Conservation (phyloP, 1,140 invertebrate genomes). For the Drosophila kikkawai region DNA sequence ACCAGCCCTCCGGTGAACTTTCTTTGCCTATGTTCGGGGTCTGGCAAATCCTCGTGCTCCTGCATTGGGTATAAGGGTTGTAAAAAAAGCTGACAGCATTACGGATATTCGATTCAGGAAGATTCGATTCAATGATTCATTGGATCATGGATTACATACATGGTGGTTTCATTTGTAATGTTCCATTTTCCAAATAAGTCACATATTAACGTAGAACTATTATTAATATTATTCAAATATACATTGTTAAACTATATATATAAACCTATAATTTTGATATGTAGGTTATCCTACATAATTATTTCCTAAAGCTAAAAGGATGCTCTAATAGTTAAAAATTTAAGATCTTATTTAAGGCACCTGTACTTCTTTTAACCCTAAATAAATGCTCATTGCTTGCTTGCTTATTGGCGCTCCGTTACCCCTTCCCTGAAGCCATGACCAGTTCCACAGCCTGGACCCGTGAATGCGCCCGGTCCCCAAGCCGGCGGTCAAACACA, state of each 20-base stretch:
- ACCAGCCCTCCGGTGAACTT: conserved; percentile 60
- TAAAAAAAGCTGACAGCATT: neutral
- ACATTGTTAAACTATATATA: neutral
- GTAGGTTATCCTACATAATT: neutral
- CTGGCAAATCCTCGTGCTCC: conserved; percentile 5
- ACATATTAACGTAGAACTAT: neutral
- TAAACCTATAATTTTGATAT: neutral
- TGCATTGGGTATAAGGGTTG: conserved; percentile 18
- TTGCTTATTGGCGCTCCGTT: conserved; percentile 30
- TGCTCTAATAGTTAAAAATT: neutral
- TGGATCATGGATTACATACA: neutral
- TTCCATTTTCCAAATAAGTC: neutral
- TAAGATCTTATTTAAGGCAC: neutral
- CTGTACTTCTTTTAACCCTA: conserved; percentile 33
- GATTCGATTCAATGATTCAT: conserved; percentile 13
- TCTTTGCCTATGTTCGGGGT: conserved; percentile 30
- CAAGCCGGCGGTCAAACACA: conserved; percentile 43
- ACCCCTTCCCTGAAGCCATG: neutral
- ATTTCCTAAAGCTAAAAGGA: neutral
- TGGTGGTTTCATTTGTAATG: neutral
- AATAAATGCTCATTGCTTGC: conserved; percentile 18
- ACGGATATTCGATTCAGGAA: conserved; percentile 5
- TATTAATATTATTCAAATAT: neutral
- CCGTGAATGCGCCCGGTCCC: conserved; percentile 26
- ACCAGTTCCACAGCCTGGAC: neutral